Conservation (phyloP, 2,888 invertebrate genomes). For the Epinotia demarniana region DNA sequence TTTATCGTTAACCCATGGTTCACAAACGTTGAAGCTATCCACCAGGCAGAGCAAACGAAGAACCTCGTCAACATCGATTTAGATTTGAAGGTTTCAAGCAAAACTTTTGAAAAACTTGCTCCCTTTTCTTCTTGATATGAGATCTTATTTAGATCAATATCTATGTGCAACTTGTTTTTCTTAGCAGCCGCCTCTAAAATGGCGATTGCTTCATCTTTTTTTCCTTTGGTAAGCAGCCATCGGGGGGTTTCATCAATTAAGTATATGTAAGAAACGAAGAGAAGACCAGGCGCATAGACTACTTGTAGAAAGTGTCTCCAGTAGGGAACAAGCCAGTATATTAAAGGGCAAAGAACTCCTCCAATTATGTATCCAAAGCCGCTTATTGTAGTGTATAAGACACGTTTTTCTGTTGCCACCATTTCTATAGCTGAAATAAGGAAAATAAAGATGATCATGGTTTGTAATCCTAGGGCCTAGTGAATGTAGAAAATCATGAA, state of each 20-base stretch:
- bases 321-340: slow-evolving; percentile 80
- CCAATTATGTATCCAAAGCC: slow-evolving; percentile 58
- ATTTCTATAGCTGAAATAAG: slow-evolving; percentile 70
- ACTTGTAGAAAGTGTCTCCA: slow-evolving; percentile 88
- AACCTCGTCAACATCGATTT: slow-evolving; percentile 65
- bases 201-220: slow-evolving; percentile 85
- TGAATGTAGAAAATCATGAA: background rate
- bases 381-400: slow-evolving; percentile 62
- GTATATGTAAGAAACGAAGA: slow-evolving; percentile 87
- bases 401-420: slow-evolving; percentile 65
- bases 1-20: slow-evolving; percentile 91
- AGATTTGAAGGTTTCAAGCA: slow-evolving; percentile 69
- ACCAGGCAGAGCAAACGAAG: slow-evolving; percentile 72
- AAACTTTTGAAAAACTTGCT: slow-evolving; percentile 55
- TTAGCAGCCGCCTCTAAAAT: slow-evolving; percentile 86
- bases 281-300: slow-evolving; percentile 87
- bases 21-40: slow-evolving; percentile 89
- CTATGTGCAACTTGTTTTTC: slow-evolving; percentile 65
- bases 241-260: slow-evolving; percentile 90
- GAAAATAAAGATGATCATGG: background rate
- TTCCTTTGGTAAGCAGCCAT: slow-evolving; percentile 90
- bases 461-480: background rate
- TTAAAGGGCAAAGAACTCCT: slow-evolving; percentile 56
- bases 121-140: slow-evolving; percentile 57
- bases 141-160: slow-evolving; percentile 61